phyloP scores from a whole-genome alignment of 1,140 invertebrate genomes.

The Homalodisca vitripennis region DNA sequence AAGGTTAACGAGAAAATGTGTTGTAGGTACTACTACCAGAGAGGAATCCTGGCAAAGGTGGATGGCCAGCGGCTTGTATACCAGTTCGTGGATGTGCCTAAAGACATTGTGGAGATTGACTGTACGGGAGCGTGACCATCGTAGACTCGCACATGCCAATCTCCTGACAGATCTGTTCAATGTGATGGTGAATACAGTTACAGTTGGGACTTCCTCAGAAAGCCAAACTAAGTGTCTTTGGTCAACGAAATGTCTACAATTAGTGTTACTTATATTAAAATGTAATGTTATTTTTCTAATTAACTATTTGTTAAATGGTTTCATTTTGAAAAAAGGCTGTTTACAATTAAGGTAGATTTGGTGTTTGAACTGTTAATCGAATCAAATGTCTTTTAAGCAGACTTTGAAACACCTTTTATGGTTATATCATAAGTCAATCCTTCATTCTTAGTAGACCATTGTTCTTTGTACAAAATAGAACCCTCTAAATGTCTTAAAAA shows the following conservation, averaged over 20 bases:
- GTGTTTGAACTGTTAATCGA: not conserved
- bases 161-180: not conserved
- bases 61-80: conserved; percentile 98
- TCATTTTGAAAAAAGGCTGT: conserved; percentile 14
- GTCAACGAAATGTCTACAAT: conserved; percentile 35
- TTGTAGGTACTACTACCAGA: conserved; percentile 94
- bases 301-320: conserved; percentile 18
- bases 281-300: conserved; percentile 26
- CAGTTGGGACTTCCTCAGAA: not conserved
- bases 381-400: no score
- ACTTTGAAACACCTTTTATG: conserved; percentile 1
- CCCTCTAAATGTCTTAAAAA: no score
- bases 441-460: no score
- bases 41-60: conserved; percentile 98
- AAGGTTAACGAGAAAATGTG: no score
- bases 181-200: conserved; percentile 5
- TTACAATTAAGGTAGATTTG: conserved; percentile 6
- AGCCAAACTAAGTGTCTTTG: conserved; percentile 38
- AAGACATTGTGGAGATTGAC: conserved; percentile 97
- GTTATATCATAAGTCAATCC: no score
- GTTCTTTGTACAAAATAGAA: no score
- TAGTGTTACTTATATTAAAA: not conserved
- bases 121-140: conserved; percentile 78
- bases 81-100: conserved; percentile 99
- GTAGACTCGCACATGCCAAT: not conserved